phyloP scores from a whole-genome alignment of 2,888 invertebrate genomes.

The Noctua comes region DNA sequence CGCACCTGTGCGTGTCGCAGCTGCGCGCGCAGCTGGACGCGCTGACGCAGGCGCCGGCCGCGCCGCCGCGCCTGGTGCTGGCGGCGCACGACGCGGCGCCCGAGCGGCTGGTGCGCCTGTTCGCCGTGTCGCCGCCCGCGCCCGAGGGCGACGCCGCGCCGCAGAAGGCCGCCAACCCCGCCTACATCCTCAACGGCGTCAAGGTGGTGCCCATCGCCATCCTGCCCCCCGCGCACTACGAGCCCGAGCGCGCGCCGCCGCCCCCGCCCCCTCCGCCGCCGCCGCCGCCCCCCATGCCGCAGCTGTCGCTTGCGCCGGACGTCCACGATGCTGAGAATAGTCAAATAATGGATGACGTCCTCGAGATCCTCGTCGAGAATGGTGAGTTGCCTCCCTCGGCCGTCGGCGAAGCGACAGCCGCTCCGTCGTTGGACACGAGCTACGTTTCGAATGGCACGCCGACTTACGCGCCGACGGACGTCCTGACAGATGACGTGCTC shows the following conservation, averaged over 20 bases:
- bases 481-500: slow-evolving; percentile 81
- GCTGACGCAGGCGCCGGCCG: slow-evolving; percentile 86
- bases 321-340: slow-evolving; percentile 88
- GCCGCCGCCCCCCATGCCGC: slow-evolving; percentile 78
- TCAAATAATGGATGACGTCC: slow-evolving; percentile 96
- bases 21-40: slow-evolving; percentile 92
- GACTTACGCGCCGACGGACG: slow-evolving; percentile 79
- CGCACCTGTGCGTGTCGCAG: slow-evolving; percentile 89
- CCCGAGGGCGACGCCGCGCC: slow-evolving; percentile 68
- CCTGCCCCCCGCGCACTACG: slow-evolving; percentile 85
- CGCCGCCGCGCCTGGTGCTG: slow-evolving; percentile 84
- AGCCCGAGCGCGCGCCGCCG: slow-evolving; percentile 80
- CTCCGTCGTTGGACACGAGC: slow-evolving; percentile 75
- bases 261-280: slow-evolving; percentile 82
- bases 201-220: slow-evolving; percentile 89
- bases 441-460: slow-evolving; percentile 73
- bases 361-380: slow-evolving; percentile 98
- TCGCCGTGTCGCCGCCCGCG: slow-evolving; percentile 85
- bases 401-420: slow-evolving; percentile 92
- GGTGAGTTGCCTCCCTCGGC: slow-evolving; percentile 97
- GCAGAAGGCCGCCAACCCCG: slow-evolving; percentile 83
- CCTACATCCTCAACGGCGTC: slow-evolving; percentile 92
- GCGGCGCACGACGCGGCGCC: slow-evolving; percentile 82
- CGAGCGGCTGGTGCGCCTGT: slow-evolving; percentile 81
- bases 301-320: slow-evolving; percentile 65